Percentiles rank a stretch among this genome's conserved stretches.
Evolutionary conservation across 2,113 vertebrate species (phyloP).

Genomic region (Bungarus multicinctus): DNA sequence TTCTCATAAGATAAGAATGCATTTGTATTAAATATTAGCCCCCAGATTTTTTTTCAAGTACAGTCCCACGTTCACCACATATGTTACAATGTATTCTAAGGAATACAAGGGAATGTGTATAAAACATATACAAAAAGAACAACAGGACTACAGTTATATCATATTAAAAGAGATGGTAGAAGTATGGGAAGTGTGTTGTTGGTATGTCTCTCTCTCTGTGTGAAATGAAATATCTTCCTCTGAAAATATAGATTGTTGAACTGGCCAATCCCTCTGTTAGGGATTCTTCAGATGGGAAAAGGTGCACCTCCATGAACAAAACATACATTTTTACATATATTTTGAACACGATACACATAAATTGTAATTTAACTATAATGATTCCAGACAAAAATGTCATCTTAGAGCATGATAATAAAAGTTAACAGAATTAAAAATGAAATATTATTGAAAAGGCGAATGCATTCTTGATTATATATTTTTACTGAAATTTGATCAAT

Average conservation of each 20-base stretch:
- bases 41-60: neutral
- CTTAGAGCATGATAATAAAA: neutral
- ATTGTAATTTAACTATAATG: neutral
- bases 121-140: neutral
- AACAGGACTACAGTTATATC: neutral
- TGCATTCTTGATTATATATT: neutral
- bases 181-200: neutral
- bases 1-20: neutral
- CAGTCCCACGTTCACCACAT: neutral
- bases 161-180: neutral
- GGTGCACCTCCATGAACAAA: neutral
- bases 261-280: neutral
- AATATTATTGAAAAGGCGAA: neutral
- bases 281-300: neutral
- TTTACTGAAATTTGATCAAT: neutral
- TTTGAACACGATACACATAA: neutral
- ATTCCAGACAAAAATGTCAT: neutral
- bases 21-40: neutral
- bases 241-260: neutral
- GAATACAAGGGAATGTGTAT: neutral
- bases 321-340: neutral
- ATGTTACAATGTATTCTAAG: neutral
- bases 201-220: neutral
- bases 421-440: neutral
- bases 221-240: neutral